These are phyloP conservation scores for Sprattus sprattus DNA, from an alignment of 2,113 vertebrate genomes.

Conservation along the genomic window DNA sequence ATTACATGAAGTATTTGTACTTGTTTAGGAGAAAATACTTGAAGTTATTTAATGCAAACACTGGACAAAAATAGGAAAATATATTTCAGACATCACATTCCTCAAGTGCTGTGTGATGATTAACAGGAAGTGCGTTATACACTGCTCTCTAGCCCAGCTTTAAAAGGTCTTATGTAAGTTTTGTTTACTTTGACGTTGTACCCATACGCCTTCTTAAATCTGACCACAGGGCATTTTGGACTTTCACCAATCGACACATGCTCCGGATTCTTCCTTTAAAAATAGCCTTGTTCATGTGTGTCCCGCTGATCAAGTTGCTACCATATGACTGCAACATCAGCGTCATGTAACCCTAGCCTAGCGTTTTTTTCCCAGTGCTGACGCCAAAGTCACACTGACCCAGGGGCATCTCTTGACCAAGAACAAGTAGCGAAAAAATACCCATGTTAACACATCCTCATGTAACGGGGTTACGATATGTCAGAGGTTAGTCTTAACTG, in stretches of 20 bases:
- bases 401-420: background rate
- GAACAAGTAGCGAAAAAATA: background rate
- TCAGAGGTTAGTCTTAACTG: background rate
- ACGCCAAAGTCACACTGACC: constrained; percentile 22
- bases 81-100: background rate
- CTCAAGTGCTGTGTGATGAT: background rate
- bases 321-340: constrained; percentile 53
- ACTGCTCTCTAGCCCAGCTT: background rate
- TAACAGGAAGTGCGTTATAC: background rate
- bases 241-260: constrained; percentile 53
- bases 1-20: too few relatives aligned
- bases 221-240: constrained; percentile 47
- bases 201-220: constrained; percentile 56
- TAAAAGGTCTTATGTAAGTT: constrained; percentile 49
- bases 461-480: too few relatives aligned
- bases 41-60: background rate
- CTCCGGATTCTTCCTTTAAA: constrained; percentile 59
- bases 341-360: constrained; percentile 40
- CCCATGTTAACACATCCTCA: background rate
- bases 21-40: background rate
- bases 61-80: background rate
- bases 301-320: constrained; percentile 57
- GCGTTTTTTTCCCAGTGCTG: constrained; percentile 14
- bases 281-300: constrained; percentile 66
- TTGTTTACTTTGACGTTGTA: constrained; percentile 43